Evolutionary conservation across 1,140 invertebrate species (phyloP).

Genomic region (Aplysia californica): DNA sequence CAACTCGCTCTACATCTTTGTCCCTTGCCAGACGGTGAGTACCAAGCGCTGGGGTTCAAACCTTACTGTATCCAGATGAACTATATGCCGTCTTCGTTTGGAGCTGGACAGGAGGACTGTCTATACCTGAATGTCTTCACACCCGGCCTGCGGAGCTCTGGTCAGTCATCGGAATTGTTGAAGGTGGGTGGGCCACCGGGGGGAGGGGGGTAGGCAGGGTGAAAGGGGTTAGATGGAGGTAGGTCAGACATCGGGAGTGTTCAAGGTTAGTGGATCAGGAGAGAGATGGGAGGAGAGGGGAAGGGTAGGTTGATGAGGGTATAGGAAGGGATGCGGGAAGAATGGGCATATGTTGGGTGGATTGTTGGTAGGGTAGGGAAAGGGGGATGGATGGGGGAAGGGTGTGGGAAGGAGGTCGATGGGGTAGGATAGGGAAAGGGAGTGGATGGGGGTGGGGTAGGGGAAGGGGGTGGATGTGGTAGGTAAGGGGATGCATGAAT

Average conservation of each 20-base stretch:
- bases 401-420: background rate
- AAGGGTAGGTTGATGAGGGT: background rate
- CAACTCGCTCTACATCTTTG: no score
- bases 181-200: background rate
- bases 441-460: background rate
- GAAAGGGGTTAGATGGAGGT: background rate
- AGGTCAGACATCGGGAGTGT: background rate
- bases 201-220: background rate
- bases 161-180: no score
- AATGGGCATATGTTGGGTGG: background rate
- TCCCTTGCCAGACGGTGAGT: no score
- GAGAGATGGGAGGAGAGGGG: background rate
- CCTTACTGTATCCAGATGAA: no score
- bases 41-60: no score
- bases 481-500: background rate
- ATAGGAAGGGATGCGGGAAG: background rate
- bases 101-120: no score
- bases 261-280: background rate
- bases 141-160: no score
- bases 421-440: background rate
- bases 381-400: background rate
- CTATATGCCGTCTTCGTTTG: no score
- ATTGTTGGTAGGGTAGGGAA: background rate
- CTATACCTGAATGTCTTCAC: no score
- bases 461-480: background rate